These are phyloP conservation scores for Oeneis ivallda DNA, from an alignment of 2,888 invertebrate genomes.

Conservation along the genomic window DNA sequence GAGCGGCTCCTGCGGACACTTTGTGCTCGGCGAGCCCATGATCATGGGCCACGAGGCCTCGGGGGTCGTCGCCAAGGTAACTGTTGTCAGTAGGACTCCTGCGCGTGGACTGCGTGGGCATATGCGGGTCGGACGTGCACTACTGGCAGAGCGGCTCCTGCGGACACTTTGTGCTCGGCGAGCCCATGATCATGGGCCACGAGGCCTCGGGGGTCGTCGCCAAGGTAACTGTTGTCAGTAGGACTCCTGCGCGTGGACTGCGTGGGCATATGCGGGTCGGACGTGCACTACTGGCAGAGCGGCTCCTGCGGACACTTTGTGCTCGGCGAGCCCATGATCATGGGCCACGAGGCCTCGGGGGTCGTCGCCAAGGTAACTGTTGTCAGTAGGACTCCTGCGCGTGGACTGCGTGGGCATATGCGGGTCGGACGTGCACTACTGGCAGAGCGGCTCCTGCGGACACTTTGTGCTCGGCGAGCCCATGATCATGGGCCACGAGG, in stretches of 20 bases:
- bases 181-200: slow-evolving; percentile 97
- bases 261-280: slow-evolving; percentile 98
- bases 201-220: slow-evolving; percentile 92
- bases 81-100: too few species aligned
- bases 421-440: slow-evolving; percentile 97
- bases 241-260: slow-evolving; percentile 93
- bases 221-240: slow-evolving; percentile 82
- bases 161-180: slow-evolving; percentile 91
- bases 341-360: slow-evolving; percentile 96
- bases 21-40: slow-evolving; percentile 93
- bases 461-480: slow-evolving; percentile 92
- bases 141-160: slow-evolving; percentile 93
- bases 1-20: slow-evolving; percentile 92
- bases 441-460: slow-evolving; percentile 91
- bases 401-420: slow-evolving; percentile 98
- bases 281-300: slow-evolving; percentile 94
- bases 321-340: slow-evolving; percentile 93
- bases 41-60: slow-evolving; percentile 97
- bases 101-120: slow-evolving; percentile 96
- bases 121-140: slow-evolving; percentile 98
- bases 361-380: slow-evolving; percentile 85
- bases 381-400: too few species aligned
- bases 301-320: slow-evolving; percentile 94
- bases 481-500: slow-evolving; percentile 98
- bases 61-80: slow-evolving; percentile 88